A percentile compares a stretch with the other conserved stretches of the same genome.
Conservation (phyloP, 92 coral and sea anemone species). For the Chrysogorgia sp. region DNA sequence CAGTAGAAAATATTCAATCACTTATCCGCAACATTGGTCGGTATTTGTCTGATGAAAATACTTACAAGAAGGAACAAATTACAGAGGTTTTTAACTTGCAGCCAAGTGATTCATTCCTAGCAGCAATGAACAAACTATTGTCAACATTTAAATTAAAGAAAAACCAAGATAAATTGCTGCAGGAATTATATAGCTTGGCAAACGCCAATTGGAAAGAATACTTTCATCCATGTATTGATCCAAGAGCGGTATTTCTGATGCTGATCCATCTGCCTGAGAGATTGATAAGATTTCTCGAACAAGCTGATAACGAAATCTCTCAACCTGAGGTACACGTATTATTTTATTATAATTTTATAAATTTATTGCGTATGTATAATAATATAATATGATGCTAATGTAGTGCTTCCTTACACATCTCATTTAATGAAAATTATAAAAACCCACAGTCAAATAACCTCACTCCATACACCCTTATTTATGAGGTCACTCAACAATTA, state of each 20-base stretch:
- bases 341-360: too few relatives aligned
- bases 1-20: not conserved
- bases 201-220: slow-evolving; percentile 8
- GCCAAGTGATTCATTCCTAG: slow-evolving; percentile 6
- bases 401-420: too few relatives aligned
- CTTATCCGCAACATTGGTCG: not conserved
- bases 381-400: too few relatives aligned
- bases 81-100: not conserved
- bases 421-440: too few relatives aligned
- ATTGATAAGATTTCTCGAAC: not conserved
- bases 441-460: too few relatives aligned
- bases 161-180: not conserved
- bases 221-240: slow-evolving; percentile 7
- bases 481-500: too few relatives aligned
- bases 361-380: too few relatives aligned
- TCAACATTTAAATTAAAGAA: not conserved
- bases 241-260: too few relatives aligned
- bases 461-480: too few relatives aligned
- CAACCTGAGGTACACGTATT: too few relatives aligned
- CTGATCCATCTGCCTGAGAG: slow-evolving; percentile 7
- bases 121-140: not conserved
- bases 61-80: not conserved
- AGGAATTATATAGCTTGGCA: not conserved
- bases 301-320: not conserved
- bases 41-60: slow-evolving; percentile 8